Percentiles rank a stretch among this genome's conserved stretches.
These are phyloP conservation scores for Amblyjoppa proteus DNA, from an alignment of 2,888 invertebrate species.

Conservation along the genomic window DNA sequence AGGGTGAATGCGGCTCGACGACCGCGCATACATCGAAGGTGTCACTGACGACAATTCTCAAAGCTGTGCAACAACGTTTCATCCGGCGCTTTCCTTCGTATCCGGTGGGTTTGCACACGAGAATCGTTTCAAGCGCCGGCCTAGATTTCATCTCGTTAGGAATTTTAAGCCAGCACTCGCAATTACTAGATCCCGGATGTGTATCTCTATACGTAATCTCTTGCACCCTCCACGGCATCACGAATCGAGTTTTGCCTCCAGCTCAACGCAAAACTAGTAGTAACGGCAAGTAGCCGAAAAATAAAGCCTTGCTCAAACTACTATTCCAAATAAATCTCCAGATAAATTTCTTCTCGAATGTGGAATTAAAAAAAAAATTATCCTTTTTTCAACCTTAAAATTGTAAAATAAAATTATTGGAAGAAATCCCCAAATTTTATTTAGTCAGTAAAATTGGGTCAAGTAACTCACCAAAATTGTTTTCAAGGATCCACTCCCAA, in stretches of 20 bases:
- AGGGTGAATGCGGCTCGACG: not conserved
- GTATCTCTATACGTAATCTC: constrained; percentile 25
- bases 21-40: not conserved
- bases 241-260: constrained; percentile 12
- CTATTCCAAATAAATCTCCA: not conserved
- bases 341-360: not conserved
- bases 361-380: not conserved
- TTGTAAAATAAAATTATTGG: not conserved
- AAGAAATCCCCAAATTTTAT: not conserved
- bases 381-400: not conserved
- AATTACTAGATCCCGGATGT: constrained; percentile 21
- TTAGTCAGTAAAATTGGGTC: no score
- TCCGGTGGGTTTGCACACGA: not conserved
- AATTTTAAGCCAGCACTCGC: constrained; percentile 39
- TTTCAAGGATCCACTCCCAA: no score
- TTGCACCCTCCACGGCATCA: constrained; percentile 6
- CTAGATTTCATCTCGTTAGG: constrained; percentile 49
- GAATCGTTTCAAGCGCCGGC: constrained; percentile 16
- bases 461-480: no score
- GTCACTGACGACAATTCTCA: not conserved
- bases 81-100: constrained; percentile 1
- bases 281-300: not conserved
- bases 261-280: constrained; percentile 26
- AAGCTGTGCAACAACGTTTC: constrained; percentile 21
- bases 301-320: constrained; percentile 16